Evolutionary conservation across 2,797 vertebrate genomes (phyloP).

Genomic region (Siniperca scherzeri): DNA sequence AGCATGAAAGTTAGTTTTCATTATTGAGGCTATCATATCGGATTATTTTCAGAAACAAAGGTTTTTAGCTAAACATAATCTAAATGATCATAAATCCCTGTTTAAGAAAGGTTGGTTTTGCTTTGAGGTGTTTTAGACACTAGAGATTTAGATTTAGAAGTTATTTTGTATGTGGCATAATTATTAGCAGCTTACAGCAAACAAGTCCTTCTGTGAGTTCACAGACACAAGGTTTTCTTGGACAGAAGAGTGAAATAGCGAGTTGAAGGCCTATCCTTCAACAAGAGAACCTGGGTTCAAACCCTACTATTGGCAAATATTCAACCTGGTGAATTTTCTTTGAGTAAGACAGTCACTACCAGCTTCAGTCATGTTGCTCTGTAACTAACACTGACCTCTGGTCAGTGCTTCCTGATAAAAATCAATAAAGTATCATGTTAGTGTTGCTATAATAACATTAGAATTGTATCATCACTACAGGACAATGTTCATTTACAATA

Average conservation of each 20-base stretch:
- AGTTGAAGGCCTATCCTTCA: not conserved
- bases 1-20: conserved; percentile 34
- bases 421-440: conserved; percentile 13
- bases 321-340: not conserved
- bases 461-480: not conserved
- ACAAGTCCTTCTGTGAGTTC: conserved; percentile 6
- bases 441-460: conserved; percentile 3
- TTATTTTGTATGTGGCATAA: not conserved
- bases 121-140: conserved; percentile 13
- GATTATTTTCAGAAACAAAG: conserved; percentile 24
- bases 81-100: conserved; percentile 21
- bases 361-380: not conserved
- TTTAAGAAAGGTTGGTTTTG: conserved; percentile 1
- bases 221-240: not conserved
- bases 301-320: not conserved
- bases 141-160: not conserved
- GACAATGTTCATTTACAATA: conserved; percentile 5
- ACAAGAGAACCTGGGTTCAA: not conserved
- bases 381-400: not conserved
- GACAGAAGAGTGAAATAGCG: not conserved
- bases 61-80: conserved; percentile 22
- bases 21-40: conserved; percentile 4
- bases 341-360: not conserved
- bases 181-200: conserved; percentile 22
- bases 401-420: not conserved